Evolutionary conservation across 2,113 vertebrate species (phyloP), one percentile per base, ranked within the genome.

Genomic region (Chloropsis cyanopogon): DNA sequence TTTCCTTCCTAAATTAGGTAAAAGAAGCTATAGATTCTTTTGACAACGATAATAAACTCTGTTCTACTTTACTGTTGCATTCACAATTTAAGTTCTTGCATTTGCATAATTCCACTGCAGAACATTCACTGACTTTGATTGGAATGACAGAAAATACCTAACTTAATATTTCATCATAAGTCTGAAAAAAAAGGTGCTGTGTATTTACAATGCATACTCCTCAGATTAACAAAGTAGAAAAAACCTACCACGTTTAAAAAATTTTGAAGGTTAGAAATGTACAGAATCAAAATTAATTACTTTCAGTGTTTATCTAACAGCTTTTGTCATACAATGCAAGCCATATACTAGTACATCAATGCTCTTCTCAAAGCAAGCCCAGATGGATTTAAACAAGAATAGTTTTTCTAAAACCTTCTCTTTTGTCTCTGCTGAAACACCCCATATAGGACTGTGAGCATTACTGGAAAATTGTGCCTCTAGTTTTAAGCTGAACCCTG

Each of bases 371-470:
- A 79, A 92, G 87, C 90, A 90, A 96, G 82, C 57, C 29, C 86
- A 42, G 59, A 78, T 63, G 94, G 92, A 95, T 96, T 96, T 92
- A 83, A 95, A 95, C 49, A 71, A 95, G 59, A 96, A 97, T 92
- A 78, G 95, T 68, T 93, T 90, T 96, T 95, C 95, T 94, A 92
- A 95, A 96, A 88, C 89, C 81, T 89, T 94, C 90, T 94, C 78
- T 88, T 94, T 96, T 94, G 94, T 94, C 46, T 83, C 78, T 94
- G 92, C 86, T 91, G 92, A 93, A 97, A 93, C 46, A 68, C 56
- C 49, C n/a, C 46, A 44, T 86, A 92, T 73, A 82, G 89, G 82
- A 56, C 73, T 65, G 72, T 47, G 70, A 93, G 56, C 4, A 5
- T 17, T 53, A 39, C 80, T 86, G 72, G 76, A 92, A 90, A 80